Evolutionary conservation across 2,888 invertebrate species (phyloP).

Genomic region (Carabus problematicus): DNA sequence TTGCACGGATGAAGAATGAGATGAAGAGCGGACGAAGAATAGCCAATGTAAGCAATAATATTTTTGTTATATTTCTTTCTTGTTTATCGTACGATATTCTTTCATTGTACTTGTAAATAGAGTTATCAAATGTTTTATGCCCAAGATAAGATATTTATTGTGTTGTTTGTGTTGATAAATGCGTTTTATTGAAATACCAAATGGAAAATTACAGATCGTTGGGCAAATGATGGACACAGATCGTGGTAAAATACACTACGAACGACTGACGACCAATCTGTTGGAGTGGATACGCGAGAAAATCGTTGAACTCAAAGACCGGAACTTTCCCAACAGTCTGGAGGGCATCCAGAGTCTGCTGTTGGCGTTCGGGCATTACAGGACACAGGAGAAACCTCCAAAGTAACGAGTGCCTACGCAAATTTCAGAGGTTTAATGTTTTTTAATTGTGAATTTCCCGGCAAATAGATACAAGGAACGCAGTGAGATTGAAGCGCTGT

Average conservation of each 20-base stretch:
- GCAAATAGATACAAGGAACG: conserved; percentile 87
- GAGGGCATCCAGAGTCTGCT: conserved; percentile 94
- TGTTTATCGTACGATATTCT: background rate
- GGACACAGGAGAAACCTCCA: conserved; percentile 97
- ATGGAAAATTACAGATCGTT: conserved; percentile 85
- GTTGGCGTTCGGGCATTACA: conserved; percentile 90
- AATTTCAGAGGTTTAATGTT: too few relatives aligned
- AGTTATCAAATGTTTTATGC: too few relatives aligned
- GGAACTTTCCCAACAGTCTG: conserved; percentile 91
- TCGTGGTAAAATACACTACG: conserved; percentile 88
- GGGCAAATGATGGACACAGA: conserved; percentile 96
- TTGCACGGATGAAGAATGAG: conserved; percentile 98
- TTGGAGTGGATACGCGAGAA: conserved; percentile 94
- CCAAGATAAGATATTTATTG: background rate
- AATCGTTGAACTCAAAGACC: conserved; percentile 80
- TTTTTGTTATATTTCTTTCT: background rate
- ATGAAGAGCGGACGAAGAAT: conserved; percentile 97
- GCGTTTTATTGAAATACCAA: background rate
- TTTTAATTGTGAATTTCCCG: conserved; percentile 10
- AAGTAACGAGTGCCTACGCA: conserved; percentile 74
- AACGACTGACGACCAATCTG: conserved; percentile 80
- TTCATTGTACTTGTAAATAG: background rate
- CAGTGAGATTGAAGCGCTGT: conserved; percentile 95
- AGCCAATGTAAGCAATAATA: conserved; percentile 79
- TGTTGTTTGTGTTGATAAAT: background rate